Base-by-base conservation (phyloP, 2,797 vertebrate genomes). In the Sandelia bainsii region DNA sequence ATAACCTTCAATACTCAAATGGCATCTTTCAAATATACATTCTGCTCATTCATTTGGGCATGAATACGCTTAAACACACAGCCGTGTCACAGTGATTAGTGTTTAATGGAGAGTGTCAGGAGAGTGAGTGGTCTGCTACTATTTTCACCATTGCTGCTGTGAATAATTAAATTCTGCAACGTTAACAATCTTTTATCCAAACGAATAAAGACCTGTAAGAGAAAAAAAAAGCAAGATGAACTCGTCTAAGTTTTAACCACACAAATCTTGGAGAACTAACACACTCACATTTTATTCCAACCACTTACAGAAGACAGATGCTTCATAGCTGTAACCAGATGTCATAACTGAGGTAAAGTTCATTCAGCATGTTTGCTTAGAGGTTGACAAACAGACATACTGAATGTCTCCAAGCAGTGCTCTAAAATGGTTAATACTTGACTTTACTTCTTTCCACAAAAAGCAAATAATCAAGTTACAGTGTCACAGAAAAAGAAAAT, bases 1-100 rank as follows among this genome's bases (percentile, higher is more conserved):
- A 92, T 91, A 81, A 77, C 64, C 72, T 79, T 83, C 58, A 77
- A 79, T 87, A 81, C 70, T 88, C 74, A 70, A 79, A 87, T 73
- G 85, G 54, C 73, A 52, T 34, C 25, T 60, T 68, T 73, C 14
- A 84, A 73, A 78, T 62, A 49, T 68, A 88, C 63, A 79, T 68
- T 79, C 48, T 62, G 66, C 12, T 82, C 22, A 37, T 68, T 82
- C 5, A 53, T 80, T 62, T 71, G 46, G 59, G 48, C 48, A 44
- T 53, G 63, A 54, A 72, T 19, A 71, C 57, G 64, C n/a, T 53
- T 49, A 16, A 46, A 65, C 23, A 56, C 53, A 66, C 50, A 62
- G 12, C 14, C 50, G 61, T 3, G 5, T 14, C 27, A 45, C 9
- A 13, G 20, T 25, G 19, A 51, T 46, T 62, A 49, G 63, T 50